phyloP scores from a whole-genome alignment of 30 jellyfish, hydroid and myxozoan genomes.

The Hydractinia symbiolongicarpus region DNA sequence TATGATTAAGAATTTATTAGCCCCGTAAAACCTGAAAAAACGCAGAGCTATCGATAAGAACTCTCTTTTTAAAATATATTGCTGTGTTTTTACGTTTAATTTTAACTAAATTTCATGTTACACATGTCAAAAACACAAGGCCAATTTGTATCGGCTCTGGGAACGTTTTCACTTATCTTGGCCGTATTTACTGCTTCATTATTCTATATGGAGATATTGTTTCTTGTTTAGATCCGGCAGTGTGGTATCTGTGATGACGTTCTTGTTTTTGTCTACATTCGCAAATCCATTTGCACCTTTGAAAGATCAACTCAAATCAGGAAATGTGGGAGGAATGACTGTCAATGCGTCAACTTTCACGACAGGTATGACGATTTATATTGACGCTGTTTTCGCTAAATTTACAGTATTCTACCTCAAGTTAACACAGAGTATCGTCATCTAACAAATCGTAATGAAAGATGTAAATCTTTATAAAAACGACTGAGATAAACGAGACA shows the following conservation, averaged over 20 bases:
- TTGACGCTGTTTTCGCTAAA: too few species aligned
- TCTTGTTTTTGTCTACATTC: neutral
- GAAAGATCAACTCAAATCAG: neutral
- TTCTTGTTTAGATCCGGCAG: constrained; percentile 29
- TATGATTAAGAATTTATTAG: too few species aligned
- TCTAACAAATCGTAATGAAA: too few species aligned
- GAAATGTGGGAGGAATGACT: constrained; percentile 9
- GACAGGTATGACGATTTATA: neutral
- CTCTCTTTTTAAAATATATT: neutral
- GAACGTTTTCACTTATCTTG: neutral
- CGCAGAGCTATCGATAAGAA: too few species aligned
- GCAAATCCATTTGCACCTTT: constrained; percentile 8
- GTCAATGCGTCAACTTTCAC: constrained; percentile 14
- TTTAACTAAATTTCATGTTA: neutral
- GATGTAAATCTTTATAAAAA: too few species aligned
- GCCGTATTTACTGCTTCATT: neutral
- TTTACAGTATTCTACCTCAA: too few species aligned
- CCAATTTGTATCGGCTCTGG: neutral
- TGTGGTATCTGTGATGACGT: constrained; percentile 29
- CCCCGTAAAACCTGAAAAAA: too few species aligned
- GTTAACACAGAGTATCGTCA: too few species aligned
- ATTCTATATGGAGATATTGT: neutral
- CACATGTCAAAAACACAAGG: too few species aligned
- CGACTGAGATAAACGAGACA: too few species aligned
- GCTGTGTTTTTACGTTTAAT: neutral